A percentile compares a stretch with the other conserved stretches of the same genome.
Evolutionary conservation across 2,888 invertebrate genomes (phyloP).

Genomic region (Cataglyphis cursor): DNA sequence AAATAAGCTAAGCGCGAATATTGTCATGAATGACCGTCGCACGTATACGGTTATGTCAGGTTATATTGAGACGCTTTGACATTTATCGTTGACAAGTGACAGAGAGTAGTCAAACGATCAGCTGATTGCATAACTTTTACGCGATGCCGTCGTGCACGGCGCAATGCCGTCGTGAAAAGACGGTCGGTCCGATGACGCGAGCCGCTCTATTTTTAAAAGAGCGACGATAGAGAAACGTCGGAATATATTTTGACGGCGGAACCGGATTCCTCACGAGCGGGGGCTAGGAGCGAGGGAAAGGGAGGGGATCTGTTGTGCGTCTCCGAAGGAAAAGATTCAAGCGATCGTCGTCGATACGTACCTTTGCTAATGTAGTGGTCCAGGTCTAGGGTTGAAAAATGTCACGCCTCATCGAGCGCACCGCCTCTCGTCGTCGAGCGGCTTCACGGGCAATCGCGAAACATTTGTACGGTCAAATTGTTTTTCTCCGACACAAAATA

Average conservation of each 20-base stretch:
- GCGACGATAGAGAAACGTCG: slow-evolving; percentile 66
- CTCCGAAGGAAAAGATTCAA: slow-evolving; percentile 48
- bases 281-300: slow-evolving; percentile 57
- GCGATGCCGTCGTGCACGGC: slow-evolving; percentile 72
- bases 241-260: slow-evolving; percentile 75
- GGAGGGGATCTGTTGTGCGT: slow-evolving; percentile 33
- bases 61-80: slow-evolving; percentile 80
- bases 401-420: slow-evolving; percentile 86
- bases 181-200: slow-evolving; percentile 59
- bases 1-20: slow-evolving; percentile 7
- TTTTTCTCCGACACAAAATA: slow-evolving; percentile 87
- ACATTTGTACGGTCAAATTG: slow-evolving; percentile 86
- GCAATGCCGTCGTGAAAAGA: slow-evolving; percentile 62
- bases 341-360: slow-evolving; percentile 76
- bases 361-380: slow-evolving; percentile 87
- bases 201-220: slow-evolving; percentile 78
- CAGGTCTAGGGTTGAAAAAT: slow-evolving; percentile 84
- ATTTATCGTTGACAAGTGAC: slow-evolving; percentile 87
- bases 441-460: slow-evolving; percentile 84
- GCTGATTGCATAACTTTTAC: slow-evolving; percentile 87
- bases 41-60: slow-evolving; percentile 70
- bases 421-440: slow-evolving; percentile 80
- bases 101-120: slow-evolving; percentile 84
- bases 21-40: slow-evolving; percentile 7
- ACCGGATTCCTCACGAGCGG: slow-evolving; percentile 73